Conservation (phyloP, 2,888 invertebrate species). For the Elegia similella region DNA sequence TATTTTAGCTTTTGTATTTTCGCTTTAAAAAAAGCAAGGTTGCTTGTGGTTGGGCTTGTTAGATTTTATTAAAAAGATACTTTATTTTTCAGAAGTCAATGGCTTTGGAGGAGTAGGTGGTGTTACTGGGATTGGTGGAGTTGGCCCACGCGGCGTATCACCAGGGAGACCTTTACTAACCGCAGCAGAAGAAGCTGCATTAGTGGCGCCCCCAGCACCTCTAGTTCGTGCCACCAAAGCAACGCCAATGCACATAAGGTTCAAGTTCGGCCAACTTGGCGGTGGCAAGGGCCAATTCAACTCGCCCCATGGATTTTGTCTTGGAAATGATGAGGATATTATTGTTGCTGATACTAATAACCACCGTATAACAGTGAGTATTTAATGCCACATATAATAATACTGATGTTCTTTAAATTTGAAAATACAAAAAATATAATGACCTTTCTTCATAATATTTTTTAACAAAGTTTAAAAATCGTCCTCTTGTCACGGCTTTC, state of each 20-base stretch:
- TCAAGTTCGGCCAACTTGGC: constrained; percentile 96
- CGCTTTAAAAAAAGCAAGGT: background rate
- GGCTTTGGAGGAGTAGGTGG: constrained; percentile 69
- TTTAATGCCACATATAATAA: background rate
- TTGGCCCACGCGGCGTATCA: constrained; percentile 79
- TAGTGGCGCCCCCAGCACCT: constrained; percentile 74
- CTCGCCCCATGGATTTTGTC: constrained; percentile 98
- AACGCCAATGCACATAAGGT: constrained; percentile 92
- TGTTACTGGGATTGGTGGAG: constrained; percentile 70
- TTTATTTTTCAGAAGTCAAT: constrained; percentile 63
- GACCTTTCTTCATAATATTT: too few relatives aligned
- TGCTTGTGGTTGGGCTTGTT: background rate
- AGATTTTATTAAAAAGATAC: background rate
- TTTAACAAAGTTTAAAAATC: too few relatives aligned
- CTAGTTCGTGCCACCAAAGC: constrained; percentile 86
- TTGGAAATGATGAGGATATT: constrained; percentile 97
- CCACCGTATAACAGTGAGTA: constrained; percentile 92
- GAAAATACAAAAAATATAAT: too few relatives aligned
- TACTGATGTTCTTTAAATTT: too few relatives aligned
- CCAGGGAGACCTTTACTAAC: constrained; percentile 70
- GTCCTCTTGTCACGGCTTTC: too few relatives aligned
- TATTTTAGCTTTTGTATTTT: background rate
- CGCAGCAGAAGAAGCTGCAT: constrained; percentile 68
- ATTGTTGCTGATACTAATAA: constrained; percentile 98
- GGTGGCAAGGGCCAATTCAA: constrained; percentile 97